These are phyloP conservation scores for Dryobotodes eremita DNA, from an alignment of 2,888 invertebrate species.

Conservation along the genomic window DNA sequence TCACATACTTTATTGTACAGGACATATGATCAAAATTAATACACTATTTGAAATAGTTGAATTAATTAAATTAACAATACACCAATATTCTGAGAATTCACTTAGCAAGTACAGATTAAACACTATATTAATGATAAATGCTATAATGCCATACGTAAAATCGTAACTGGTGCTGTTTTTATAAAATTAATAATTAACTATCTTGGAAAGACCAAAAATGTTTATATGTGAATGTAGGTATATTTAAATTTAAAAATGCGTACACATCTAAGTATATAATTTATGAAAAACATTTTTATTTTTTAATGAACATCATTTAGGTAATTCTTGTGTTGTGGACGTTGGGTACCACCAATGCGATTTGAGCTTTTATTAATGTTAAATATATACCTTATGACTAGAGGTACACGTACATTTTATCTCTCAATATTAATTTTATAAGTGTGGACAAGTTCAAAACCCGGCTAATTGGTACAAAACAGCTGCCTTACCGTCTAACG, in stretches of 20 bases:
- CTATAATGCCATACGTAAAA: constrained; percentile 16
- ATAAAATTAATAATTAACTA: constrained; percentile 17
- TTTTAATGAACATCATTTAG: constrained; percentile 56
- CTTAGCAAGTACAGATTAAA: constrained; percentile 4
- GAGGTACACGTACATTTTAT: constrained; percentile 50
- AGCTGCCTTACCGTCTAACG: no score
- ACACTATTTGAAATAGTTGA: neutral
- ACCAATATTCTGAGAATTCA: constrained; percentile 16
- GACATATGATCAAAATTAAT: constrained; percentile 28
- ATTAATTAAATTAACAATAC: constrained; percentile 12
- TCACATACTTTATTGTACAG: constrained; percentile 61
- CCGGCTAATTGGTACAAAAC: constrained; percentile 2
- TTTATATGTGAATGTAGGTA: constrained; percentile 19
- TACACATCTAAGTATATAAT: constrained; percentile 50
- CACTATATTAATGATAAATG: constrained; percentile 30
- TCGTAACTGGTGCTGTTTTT: constrained; percentile 31
- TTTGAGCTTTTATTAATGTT: constrained; percentile 56
- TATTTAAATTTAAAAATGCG: constrained; percentile 45
- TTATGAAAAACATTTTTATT: constrained; percentile 36
- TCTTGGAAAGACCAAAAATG: constrained; percentile 15
- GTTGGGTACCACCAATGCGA: constrained; percentile 41
- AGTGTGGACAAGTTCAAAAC: constrained; percentile 23
- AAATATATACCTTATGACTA: constrained; percentile 72
- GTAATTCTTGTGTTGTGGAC: constrained; percentile 45
- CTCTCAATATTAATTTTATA: neutral